A percentile compares a stretch with the other conserved stretches of the same genome.
Conservation (phyloP, 2,888 invertebrate genomes). For the Ditula angustiorana region DNA sequence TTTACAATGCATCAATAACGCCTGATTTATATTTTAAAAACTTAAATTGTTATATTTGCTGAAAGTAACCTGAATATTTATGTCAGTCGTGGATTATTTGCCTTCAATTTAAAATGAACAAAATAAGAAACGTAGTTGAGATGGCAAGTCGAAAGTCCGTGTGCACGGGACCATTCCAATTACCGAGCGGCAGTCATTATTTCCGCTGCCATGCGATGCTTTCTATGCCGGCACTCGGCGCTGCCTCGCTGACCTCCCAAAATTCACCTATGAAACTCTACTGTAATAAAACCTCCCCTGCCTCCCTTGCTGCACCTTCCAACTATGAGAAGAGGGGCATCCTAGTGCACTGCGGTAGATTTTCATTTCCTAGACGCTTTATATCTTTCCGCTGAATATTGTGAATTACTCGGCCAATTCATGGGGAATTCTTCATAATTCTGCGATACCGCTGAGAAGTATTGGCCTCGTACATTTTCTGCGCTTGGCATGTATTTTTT, state of each 20-base stretch:
- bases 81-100: background rate
- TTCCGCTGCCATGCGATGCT: slow-evolving; percentile 75
- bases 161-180: slow-evolving; percentile 74
- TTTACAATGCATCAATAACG: too few species aligned
- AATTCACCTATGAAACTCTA: slow-evolving; percentile 63
- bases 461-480: background rate
- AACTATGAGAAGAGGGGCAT: slow-evolving; percentile 9
- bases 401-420: slow-evolving; percentile 50
- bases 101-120: slow-evolving; percentile 20
- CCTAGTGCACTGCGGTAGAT: slow-evolving; percentile 38
- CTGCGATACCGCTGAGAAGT: background rate
- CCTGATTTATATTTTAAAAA: too few species aligned
- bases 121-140: slow-evolving; percentile 32
- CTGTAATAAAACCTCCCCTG: slow-evolving; percentile 50
- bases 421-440: slow-evolving; percentile 23
- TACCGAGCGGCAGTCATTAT: slow-evolving; percentile 82
- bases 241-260: slow-evolving; percentile 72
- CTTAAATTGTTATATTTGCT: too few species aligned
- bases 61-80: too few species aligned
- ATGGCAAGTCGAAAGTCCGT: slow-evolving; percentile 45
- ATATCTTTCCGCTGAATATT: slow-evolving; percentile 58
- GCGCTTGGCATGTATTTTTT: background rate
- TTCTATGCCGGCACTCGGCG: slow-evolving; percentile 60
- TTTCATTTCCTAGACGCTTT: slow-evolving; percentile 48
- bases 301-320: slow-evolving; percentile 16